phyloP scores from a whole-genome alignment of 2,113 vertebrate genomes.

The Sylvietta virens region DNA sequence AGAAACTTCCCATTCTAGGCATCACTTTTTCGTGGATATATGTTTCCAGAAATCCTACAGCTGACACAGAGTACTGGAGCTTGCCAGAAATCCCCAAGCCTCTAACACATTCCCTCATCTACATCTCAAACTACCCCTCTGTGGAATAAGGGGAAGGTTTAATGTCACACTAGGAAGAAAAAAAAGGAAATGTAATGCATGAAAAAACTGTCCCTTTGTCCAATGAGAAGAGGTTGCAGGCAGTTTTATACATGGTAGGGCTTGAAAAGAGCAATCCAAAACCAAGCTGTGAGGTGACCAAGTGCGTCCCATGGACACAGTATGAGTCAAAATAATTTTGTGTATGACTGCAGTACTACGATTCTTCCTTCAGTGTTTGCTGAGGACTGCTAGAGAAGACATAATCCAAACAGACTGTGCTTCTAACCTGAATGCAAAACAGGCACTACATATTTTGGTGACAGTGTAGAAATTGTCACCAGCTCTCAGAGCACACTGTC shows the following conservation, averaged over 20 bases:
- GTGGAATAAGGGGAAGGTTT: not conserved
- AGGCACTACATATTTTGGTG: not conserved
- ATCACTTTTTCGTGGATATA: not conserved
- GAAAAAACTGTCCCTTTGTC: not conserved
- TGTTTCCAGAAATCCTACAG: not conserved
- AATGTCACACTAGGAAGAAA: not conserved
- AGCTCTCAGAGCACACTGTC: not conserved
- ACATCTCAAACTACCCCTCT: not conserved
- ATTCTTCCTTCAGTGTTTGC: not conserved
- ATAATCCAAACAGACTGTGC: not conserved
- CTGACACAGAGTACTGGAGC: not conserved
- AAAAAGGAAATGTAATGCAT: not conserved
- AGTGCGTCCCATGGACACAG: not conserved
- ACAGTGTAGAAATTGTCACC: not conserved
- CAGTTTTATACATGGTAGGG: not conserved
- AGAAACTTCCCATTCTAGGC: not conserved
- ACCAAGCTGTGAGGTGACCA: not conserved
- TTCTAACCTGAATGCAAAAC: not conserved
- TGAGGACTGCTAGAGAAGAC: not conserved
- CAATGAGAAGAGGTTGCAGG: not conserved
- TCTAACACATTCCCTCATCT: not conserved
- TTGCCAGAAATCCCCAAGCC: not conserved
- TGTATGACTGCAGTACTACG: not conserved
- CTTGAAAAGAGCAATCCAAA: not conserved
- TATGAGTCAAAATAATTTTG: not conserved